Conservation (phyloP, 1,140 invertebrate genomes). For the Heliconius eleuchia region DNA sequence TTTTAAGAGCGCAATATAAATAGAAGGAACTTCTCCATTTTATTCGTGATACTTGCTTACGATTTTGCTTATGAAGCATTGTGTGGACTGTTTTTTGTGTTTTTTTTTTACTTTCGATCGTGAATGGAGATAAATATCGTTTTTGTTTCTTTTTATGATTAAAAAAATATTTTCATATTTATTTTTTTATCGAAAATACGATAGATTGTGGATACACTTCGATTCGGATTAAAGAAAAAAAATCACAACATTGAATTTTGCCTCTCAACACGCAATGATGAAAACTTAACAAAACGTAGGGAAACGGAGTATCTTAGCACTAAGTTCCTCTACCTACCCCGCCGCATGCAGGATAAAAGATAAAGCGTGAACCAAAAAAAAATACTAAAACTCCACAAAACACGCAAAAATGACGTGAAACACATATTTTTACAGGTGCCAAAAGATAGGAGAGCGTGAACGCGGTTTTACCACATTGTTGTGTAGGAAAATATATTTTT, state of each 20-base stretch:
- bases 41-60: not conserved
- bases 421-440: not conserved
- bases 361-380: no score
- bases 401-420: not conserved
- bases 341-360: no score
- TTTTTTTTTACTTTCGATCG: not conserved
- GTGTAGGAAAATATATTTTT: not conserved
- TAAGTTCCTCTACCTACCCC: no score
- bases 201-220: no score
- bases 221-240: no score
- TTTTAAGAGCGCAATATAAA: not conserved
- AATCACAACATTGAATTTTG: no score
- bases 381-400: not conserved
- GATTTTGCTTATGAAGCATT: not conserved
- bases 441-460: not conserved
- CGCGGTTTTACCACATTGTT: constrained; percentile 2
- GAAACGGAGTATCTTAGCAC: no score
- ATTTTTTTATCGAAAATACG: no score
- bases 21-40: not conserved
- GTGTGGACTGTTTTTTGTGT: not conserved
- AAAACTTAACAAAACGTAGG: no score
- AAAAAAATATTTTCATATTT: no score
- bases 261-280: no score
- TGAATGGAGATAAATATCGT: not conserved
- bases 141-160: not conserved